These are phyloP conservation scores for Thunnus maccoyii DNA, from an alignment of 2,113 vertebrate species.

Conservation along the genomic window DNA sequence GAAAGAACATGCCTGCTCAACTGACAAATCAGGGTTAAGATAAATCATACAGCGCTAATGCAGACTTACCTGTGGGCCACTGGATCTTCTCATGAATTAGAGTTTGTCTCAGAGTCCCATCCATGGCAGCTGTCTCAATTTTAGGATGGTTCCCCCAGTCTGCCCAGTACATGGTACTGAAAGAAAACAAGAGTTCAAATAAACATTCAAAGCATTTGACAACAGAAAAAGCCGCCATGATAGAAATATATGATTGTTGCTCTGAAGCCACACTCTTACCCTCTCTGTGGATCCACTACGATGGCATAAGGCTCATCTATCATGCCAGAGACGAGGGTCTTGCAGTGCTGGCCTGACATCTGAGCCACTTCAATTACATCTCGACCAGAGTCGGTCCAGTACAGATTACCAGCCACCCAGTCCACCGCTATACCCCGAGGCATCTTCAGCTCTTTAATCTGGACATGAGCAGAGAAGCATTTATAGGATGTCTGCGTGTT, in stretches of 20 bases:
- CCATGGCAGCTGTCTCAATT: conserved; percentile 97
- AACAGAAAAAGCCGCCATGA: not conserved
- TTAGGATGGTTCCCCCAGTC: conserved; percentile 99
- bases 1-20: not conserved
- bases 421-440: conserved; percentile 95
- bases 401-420: conserved; percentile 97
- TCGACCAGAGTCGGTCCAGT: conserved; percentile 97
- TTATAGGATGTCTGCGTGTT: not conserved
- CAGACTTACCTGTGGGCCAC: conserved; percentile 92
- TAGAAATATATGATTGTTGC: not conserved
- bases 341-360: conserved; percentile 95
- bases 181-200: conserved; percentile 12
- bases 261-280: conserved; percentile 78
- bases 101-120: conserved; percentile 94
- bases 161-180: conserved; percentile 98
- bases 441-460: conserved; percentile 97
- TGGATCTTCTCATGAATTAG: conserved; percentile 97
- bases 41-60: not conserved
- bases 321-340: conserved; percentile 97
- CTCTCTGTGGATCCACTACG: conserved; percentile 93
- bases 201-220: not conserved
- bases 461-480: not conserved
- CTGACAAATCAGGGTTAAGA: not conserved
- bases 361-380: conserved; percentile 98
- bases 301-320: conserved; percentile 97